phyloP scores from a whole-genome alignment of 2,797 vertebrate species.

The Pelodytes ibericus region DNA sequence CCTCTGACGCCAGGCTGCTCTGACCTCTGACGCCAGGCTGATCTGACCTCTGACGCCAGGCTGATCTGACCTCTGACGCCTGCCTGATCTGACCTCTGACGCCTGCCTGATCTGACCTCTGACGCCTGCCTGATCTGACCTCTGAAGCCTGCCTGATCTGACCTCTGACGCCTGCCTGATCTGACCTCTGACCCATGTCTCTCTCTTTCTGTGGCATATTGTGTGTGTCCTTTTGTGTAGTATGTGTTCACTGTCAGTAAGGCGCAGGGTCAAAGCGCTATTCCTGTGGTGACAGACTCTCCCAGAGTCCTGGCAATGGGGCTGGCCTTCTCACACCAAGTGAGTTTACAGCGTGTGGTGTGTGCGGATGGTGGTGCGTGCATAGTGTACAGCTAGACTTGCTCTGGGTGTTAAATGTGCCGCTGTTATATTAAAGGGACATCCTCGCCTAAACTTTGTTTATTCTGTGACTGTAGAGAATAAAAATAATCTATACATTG shows the following conservation, averaged over 20 bases:
- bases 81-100: too few relatives aligned
- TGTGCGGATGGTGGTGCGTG: background rate
- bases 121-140: too few relatives aligned
- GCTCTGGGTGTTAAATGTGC: background rate
- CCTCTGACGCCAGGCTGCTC: too few relatives aligned
- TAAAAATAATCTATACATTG: too few relatives aligned
- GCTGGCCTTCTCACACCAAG: conserved; percentile 91
- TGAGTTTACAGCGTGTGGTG: conserved; percentile 71
- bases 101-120: too few relatives aligned
- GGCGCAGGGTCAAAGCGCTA: conserved; percentile 91
- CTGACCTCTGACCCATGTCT: conserved; percentile 38
- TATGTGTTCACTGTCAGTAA: conserved; percentile 95
- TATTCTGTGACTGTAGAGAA: too few relatives aligned
- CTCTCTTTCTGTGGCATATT: conserved; percentile 59
- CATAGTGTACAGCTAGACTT: background rate
- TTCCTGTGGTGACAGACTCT: conserved; percentile 90
- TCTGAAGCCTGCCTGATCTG: background rate
- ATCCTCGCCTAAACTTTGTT: too few relatives aligned
- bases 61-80: too few relatives aligned
- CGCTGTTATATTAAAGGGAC: too few relatives aligned
- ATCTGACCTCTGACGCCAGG: too few relatives aligned
- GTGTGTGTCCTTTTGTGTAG: conserved; percentile 74
- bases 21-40: too few relatives aligned
- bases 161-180: background rate
- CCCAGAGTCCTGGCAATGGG: conserved; percentile 92